phyloP scores from a whole-genome alignment of 2,888 invertebrate genomes.

The Cantharis flavilabris region DNA sequence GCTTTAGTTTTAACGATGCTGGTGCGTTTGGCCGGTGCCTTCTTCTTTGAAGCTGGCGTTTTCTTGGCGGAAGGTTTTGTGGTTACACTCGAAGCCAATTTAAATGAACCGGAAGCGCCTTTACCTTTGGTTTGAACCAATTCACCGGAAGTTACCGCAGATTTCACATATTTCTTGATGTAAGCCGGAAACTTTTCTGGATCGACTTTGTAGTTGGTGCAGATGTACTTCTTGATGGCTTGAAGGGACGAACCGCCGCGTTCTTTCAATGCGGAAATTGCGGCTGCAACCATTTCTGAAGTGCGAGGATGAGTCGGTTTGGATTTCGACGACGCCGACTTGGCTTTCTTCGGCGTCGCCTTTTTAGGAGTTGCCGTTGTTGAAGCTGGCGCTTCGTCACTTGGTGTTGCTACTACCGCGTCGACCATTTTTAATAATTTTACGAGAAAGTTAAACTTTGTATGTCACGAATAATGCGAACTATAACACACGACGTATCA shows the following conservation, averaged over 20 bases:
- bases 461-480: neutral
- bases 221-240: constrained; percentile 69
- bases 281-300: constrained; percentile 62
- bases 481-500: neutral
- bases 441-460: neutral
- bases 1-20: constrained; percentile 23
- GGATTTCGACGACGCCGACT: neutral
- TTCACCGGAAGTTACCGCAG: constrained; percentile 59
- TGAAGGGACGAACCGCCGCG: constrained; percentile 62
- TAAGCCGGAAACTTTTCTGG: constrained; percentile 62
- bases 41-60: constrained; percentile 11
- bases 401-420: constrained; percentile 20
- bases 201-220: constrained; percentile 64
- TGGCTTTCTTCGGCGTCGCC: neutral
- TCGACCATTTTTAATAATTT: constrained; percentile 33
- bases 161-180: constrained; percentile 64
- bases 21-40: constrained; percentile 15
- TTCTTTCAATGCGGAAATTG: constrained; percentile 60
- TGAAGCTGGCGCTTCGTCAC: constrained; percentile 9
- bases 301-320: constrained; percentile 56
- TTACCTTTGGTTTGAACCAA: constrained; percentile 63
- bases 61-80: constrained; percentile 19
- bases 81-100: constrained; percentile 47
- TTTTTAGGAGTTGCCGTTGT: constrained; percentile 11
- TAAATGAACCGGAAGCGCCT: constrained; percentile 60